phyloP scores from a whole-genome alignment of 2,797 vertebrate species.

The Micromesistius poutassou region DNA sequence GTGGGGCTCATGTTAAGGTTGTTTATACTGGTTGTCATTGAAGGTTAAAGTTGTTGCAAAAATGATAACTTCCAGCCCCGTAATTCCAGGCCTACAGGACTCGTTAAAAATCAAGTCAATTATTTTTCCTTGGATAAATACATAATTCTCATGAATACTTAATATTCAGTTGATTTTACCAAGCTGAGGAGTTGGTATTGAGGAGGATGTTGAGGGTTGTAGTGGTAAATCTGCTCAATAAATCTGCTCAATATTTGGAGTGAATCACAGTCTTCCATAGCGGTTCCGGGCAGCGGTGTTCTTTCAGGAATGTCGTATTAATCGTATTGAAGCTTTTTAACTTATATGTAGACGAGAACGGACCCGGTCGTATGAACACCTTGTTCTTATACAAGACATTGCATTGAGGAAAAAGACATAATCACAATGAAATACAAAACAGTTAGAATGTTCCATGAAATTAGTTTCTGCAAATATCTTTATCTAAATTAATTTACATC shows the following conservation, averaged over 20 bases:
- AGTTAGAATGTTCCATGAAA: neutral
- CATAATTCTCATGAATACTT: slow-evolving; percentile 49
- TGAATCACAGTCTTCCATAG: slow-evolving; percentile 75
- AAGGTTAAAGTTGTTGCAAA: slow-evolving; percentile 17
- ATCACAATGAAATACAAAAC: neutral
- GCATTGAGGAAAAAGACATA: neutral
- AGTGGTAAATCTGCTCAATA: slow-evolving; percentile 43
- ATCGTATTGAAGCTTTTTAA: slow-evolving; percentile 52
- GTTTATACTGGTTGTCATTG: slow-evolving; percentile 24
- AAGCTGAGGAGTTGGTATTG: slow-evolving; percentile 26
- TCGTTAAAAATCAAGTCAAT: slow-evolving; percentile 33
- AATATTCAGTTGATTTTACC: slow-evolving; percentile 60
- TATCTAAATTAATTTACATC: neutral
- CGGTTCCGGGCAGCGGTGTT: slow-evolving; percentile 64
- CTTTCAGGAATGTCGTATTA: slow-evolving; percentile 55
- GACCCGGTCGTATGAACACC: neutral
- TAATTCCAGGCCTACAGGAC: slow-evolving; percentile 39
- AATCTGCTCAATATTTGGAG: slow-evolving; percentile 40
- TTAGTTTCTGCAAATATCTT: neutral
- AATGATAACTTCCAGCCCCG: slow-evolving; percentile 17
- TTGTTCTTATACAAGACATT: neutral
- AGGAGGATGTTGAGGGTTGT: slow-evolving; percentile 32
- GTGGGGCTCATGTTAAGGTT: slow-evolving; percentile 15
- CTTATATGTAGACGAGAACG: slow-evolving; percentile 46
- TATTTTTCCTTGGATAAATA: slow-evolving; percentile 41